A percentile compares a stretch with the other conserved stretches of the same genome.
Evolutionary conservation across 2,113 vertebrate species (phyloP).

Genomic region (Neopipo cinnamomea): DNA sequence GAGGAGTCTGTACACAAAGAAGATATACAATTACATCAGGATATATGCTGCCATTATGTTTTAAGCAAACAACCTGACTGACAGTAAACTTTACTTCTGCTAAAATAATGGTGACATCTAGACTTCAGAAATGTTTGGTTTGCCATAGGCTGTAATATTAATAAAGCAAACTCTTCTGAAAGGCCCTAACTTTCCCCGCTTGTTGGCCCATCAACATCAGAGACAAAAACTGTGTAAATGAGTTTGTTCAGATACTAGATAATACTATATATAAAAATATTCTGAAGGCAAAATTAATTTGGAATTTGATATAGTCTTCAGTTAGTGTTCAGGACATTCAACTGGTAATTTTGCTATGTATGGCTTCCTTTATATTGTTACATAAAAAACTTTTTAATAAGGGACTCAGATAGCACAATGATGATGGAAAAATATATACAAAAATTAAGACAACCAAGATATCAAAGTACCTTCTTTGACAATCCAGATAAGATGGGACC

Average conservation of each 20-base stretch:
- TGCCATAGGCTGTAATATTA: background rate
- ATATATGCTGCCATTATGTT: background rate
- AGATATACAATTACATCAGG: background rate
- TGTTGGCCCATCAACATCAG: background rate
- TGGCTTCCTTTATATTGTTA: background rate
- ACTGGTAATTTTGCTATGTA: background rate
- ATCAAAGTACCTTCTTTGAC: background rate
- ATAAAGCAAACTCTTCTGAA: background rate
- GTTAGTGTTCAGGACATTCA: background rate
- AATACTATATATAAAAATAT: background rate
- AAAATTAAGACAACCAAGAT: background rate
- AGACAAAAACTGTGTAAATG: background rate
- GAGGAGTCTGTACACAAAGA: background rate
- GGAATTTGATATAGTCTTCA: background rate
- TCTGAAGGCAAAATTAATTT: background rate
- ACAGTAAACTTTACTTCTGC: background rate
- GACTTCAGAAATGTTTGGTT: background rate
- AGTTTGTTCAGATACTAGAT: background rate
- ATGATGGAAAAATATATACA: background rate
- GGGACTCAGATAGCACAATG: background rate
- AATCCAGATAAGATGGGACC: background rate
- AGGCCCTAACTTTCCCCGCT: fast-evolving
- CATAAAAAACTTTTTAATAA: background rate
- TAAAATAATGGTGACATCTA: background rate
- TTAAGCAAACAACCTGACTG: background rate